Conservation (phyloP, 2,113 vertebrate species). For the Mystacornis crossleyi region DNA sequence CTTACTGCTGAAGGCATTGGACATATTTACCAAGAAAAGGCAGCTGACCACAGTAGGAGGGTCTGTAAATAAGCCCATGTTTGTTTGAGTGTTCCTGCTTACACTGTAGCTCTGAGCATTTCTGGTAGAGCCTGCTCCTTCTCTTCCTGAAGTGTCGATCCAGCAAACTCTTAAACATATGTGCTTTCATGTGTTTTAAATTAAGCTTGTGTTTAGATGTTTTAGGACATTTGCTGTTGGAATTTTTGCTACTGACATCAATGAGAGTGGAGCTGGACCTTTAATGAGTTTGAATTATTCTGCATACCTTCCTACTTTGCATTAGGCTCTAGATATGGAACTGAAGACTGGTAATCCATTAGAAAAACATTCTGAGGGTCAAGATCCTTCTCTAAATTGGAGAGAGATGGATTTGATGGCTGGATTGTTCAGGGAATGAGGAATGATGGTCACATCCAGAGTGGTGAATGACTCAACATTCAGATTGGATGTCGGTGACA, state of each 20-base stretch:
- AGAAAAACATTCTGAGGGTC: not conserved
- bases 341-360: not conserved
- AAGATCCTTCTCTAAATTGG: not conserved
- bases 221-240: constrained; percentile 24
- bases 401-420: not conserved
- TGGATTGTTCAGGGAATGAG: not conserved
- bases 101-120: not conserved
- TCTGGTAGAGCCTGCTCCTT: not conserved
- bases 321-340: not conserved
- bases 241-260: constrained; percentile 44
- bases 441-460: not conserved
- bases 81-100: not conserved
- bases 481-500: not conserved
- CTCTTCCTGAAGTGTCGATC: not conserved
- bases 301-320: not conserved
- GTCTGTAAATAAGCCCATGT: not conserved
- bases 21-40: not conserved
- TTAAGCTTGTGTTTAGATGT: constrained; percentile 8
- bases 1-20: not conserved
- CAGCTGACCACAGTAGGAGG: not conserved
- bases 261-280: not conserved
- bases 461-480: not conserved
- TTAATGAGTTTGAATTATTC: constrained; percentile 1
- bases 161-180: not conserved
- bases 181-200: constrained; percentile 12